phyloP scores from a whole-genome alignment of 2,797 vertebrate species.

The Orientallactaga sibirica region DNA sequence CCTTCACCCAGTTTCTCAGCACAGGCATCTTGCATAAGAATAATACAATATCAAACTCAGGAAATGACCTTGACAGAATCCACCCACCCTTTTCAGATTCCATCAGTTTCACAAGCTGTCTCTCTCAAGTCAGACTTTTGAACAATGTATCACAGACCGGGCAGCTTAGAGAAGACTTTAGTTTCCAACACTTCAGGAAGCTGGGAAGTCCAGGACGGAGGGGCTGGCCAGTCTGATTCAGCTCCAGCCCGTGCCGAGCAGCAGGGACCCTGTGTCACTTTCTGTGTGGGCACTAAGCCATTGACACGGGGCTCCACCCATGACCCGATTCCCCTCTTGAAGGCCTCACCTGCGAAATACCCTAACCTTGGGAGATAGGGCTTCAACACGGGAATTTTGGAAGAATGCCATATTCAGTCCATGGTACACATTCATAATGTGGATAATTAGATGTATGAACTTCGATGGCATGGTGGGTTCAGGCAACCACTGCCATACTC shows the following conservation, averaged over 20 bases:
- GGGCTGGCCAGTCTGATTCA: fast-evolving
- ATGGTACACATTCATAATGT: fast-evolving
- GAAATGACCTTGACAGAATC: background rate
- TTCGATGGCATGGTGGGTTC: no score
- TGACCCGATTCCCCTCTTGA: background rate
- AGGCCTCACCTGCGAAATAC: background rate
- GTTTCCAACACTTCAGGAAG: background rate
- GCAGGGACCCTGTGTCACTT: background rate
- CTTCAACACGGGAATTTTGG: fast-evolving
- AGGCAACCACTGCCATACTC: fast-evolving
- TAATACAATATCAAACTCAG: background rate
- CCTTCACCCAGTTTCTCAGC: background rate
- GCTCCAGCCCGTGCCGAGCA: background rate
- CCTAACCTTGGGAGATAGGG: background rate
- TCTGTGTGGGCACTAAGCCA: background rate
- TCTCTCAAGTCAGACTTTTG: background rate
- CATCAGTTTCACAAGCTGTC: background rate
- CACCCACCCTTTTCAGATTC: no score
- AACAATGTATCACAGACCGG: background rate
- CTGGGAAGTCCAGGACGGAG: fast-evolving
- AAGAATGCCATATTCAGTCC: fast-evolving
- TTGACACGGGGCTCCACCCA: background rate
- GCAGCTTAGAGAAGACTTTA: background rate
- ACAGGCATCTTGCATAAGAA: no score
- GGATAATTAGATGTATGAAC: no score